Percentiles rank a stretch among this genome's conserved stretches.
Evolutionary conservation across 2,888 invertebrate genomes (phyloP).

Genomic region (Platypus cylindrus): DNA sequence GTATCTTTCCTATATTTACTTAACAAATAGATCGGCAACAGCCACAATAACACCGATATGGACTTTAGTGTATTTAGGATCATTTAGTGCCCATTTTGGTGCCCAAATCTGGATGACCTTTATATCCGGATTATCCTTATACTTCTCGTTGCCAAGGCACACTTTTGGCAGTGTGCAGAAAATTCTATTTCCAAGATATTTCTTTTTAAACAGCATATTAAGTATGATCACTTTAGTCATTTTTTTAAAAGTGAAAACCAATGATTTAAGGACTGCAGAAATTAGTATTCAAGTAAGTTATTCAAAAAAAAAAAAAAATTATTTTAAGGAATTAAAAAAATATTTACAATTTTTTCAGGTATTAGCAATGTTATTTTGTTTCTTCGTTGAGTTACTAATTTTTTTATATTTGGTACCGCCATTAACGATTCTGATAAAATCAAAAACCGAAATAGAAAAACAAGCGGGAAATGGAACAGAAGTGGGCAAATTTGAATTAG

Average conservation of each 20-base stretch:
- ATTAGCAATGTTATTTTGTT: constrained; percentile 48
- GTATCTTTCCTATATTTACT: constrained; percentile 39
- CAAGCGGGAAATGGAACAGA: constrained; percentile 67
- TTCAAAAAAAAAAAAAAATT: not conserved
- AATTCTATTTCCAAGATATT: constrained; percentile 76
- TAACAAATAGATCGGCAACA: constrained; percentile 26
- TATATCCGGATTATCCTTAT: constrained; percentile 74
- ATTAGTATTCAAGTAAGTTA: constrained; percentile 39
- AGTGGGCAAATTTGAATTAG: constrained; percentile 59
- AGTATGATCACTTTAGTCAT: constrained; percentile 61
- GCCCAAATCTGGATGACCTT: constrained; percentile 91
- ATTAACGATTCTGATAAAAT: constrained; percentile 57
- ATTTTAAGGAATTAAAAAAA: not conserved
- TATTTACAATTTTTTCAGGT: constrained; percentile 42
- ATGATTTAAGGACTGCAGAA: constrained; percentile 36
- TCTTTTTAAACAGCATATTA: constrained; percentile 61
- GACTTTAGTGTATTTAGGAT: constrained; percentile 59
- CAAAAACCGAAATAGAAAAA: constrained; percentile 63
- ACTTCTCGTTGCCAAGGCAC: constrained; percentile 74
- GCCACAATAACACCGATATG: constrained; percentile 34
- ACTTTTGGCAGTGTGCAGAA: constrained; percentile 80
- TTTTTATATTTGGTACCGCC: constrained; percentile 66
- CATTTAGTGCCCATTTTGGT: constrained; percentile 73
- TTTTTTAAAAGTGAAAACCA: constrained; percentile 52
- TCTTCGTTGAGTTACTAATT: constrained; percentile 60